phyloP scores from a whole-genome alignment of 2,888 invertebrate species.

The Polydrusus tereticollis region DNA sequence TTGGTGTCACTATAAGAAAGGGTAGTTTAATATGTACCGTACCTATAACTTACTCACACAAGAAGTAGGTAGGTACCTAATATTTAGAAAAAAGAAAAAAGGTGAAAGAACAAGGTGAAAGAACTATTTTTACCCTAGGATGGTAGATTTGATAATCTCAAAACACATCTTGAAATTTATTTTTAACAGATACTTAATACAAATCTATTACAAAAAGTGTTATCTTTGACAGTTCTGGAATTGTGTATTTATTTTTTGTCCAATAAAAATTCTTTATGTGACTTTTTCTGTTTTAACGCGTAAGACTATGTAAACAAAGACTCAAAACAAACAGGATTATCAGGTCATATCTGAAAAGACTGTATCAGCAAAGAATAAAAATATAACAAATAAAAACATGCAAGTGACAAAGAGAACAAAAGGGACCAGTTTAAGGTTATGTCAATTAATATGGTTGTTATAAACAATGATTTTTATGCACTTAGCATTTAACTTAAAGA shows the following conservation, averaged over 20 bases:
- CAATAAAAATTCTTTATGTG: too few relatives aligned
- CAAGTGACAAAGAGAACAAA: not conserved
- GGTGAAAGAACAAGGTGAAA: too few relatives aligned
- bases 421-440: slow-evolving; percentile 7
- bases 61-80: too few relatives aligned
- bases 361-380: slow-evolving; percentile 7
- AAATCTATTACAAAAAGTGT: not conserved
- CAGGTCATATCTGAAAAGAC: slow-evolving; percentile 1
- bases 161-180: too few relatives aligned
- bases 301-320: slow-evolving; percentile 3
- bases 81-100: too few relatives aligned
- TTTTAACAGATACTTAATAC: too few relatives aligned
- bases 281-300: not conserved
- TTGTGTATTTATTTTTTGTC: too few relatives aligned
- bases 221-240: not conserved
- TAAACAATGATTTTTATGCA: not conserved
- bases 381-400: slow-evolving; percentile 13
- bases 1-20: slow-evolving; percentile 67
- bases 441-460: not conserved
- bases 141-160: too few relatives aligned
- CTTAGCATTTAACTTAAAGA: not conserved
- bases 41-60: not conserved
- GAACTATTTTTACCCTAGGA: too few relatives aligned
- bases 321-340: not conserved
- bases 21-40: too few relatives aligned